Conservation (phyloP, 2,888 invertebrate species). For the Ischnus inquisitorius region DNA sequence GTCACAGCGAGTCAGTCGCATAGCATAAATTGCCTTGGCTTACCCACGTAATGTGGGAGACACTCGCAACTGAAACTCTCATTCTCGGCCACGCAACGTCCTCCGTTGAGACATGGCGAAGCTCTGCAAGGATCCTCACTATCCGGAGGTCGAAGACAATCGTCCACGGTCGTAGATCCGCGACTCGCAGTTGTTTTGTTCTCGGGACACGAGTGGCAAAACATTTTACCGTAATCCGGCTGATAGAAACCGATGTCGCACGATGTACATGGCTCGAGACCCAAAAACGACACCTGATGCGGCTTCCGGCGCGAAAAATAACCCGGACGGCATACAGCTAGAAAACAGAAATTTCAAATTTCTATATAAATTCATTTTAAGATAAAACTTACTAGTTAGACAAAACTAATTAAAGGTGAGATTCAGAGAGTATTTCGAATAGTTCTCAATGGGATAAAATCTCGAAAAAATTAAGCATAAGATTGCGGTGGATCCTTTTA, state of each 20-base stretch:
- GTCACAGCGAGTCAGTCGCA: background rate
- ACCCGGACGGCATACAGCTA: constrained; percentile 88
- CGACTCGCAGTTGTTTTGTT: constrained; percentile 85
- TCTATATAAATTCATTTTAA: background rate
- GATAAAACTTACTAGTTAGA: no score
- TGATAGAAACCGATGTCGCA: constrained; percentile 87
- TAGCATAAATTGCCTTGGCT: constrained; percentile 56
- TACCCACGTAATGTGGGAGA: constrained; percentile 86
- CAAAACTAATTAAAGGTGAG: no score
- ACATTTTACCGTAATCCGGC: constrained; percentile 86
- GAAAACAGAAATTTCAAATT: constrained; percentile 36
- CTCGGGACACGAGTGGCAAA: constrained; percentile 87
- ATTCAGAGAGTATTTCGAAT: no score
- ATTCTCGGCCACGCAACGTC: constrained; percentile 81
- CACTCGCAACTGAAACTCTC: constrained; percentile 86
- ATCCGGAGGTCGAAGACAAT: constrained; percentile 86
- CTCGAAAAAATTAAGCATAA: no score
- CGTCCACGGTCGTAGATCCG: constrained; percentile 83
- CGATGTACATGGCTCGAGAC: constrained; percentile 77
- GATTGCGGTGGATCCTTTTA: no score
- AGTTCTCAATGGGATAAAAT: no score
- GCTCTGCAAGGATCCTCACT: constrained; percentile 86
- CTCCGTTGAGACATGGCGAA: constrained; percentile 85
- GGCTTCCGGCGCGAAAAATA: constrained; percentile 81
- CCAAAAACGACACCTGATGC: constrained; percentile 79